Percentiles rank a stretch among this genome's conserved stretches.
Conservation (phyloP, 1,140 invertebrate species). For the Musca domestica region DNA sequence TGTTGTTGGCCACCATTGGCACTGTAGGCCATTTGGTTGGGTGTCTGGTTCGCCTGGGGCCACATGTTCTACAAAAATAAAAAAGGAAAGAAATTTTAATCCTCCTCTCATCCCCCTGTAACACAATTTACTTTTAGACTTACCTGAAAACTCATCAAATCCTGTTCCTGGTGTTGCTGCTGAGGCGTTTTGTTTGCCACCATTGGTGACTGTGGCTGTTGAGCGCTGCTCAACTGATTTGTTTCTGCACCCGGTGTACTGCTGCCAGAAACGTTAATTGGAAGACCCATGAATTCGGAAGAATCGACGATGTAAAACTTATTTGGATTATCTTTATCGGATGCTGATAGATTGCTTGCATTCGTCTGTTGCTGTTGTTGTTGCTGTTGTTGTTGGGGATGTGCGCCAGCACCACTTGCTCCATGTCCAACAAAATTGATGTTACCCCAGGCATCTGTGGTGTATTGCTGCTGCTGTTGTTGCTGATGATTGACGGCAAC, state of each 20-base stretch:
- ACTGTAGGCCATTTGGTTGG: slow-evolving; percentile 11
- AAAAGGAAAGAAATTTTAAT: slow-evolving; percentile 2
- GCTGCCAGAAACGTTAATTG: slow-evolving; percentile 42
- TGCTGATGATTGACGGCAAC: slow-evolving; percentile 29
- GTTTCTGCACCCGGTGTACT: slow-evolving; percentile 24
- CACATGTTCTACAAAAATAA: slow-evolving; percentile 34
- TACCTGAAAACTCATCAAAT: slow-evolving; percentile 47
- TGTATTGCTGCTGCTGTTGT: slow-evolving; percentile 32
- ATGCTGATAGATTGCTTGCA: not conserved
- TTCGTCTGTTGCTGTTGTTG: slow-evolving; percentile 26
- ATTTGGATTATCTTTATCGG: slow-evolving; percentile 33
- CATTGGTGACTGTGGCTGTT: slow-evolving; percentile 25
- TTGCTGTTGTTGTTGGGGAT: slow-evolving; percentile 44
- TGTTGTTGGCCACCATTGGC: not conserved
- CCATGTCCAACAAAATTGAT: slow-evolving; percentile 32
- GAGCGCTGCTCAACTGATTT: slow-evolving; percentile 19
- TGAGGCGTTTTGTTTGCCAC: not conserved
- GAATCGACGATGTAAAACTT: slow-evolving; percentile 51
- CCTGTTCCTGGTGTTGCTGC: slow-evolving; percentile 29
- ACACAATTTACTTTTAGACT: not conserved
- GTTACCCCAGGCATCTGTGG: slow-evolving; percentile 42
- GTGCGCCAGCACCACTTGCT: slow-evolving; percentile 26
- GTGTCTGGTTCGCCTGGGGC: slow-evolving; percentile 31
- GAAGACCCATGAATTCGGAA: slow-evolving; percentile 50
- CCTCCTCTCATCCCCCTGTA: slow-evolving; percentile 30